A percentile compares a stretch with the other conserved stretches of the same genome.
phyloP scores from a whole-genome alignment of 2,888 invertebrate species.

The Eupithecia pulchellata region DNA sequence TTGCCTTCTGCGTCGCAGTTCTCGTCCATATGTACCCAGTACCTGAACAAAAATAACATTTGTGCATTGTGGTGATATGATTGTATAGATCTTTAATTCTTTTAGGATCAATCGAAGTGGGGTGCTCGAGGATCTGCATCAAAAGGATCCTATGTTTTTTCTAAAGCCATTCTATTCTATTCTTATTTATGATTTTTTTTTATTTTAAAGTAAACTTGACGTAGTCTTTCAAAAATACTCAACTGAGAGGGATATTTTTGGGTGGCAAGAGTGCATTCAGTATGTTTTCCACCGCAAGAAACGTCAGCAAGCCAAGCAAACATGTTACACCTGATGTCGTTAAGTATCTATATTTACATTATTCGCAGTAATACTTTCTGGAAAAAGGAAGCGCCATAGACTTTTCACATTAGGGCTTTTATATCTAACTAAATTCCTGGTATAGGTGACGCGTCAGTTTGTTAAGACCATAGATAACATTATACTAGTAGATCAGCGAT shows the following conservation, averaged over 20 bases:
- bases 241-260: background rate
- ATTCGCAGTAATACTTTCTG: background rate
- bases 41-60: conserved; percentile 80
- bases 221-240: too few relatives aligned
- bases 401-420: too few relatives aligned
- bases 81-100: background rate
- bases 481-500: too few relatives aligned
- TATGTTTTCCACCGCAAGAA: background rate
- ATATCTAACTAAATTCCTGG: too few relatives aligned
- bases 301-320: too few relatives aligned
- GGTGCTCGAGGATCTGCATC: background rate
- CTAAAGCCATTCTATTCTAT: too few relatives aligned
- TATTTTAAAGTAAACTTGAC: background rate
- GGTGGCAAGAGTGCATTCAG: background rate
- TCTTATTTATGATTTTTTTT: too few relatives aligned
- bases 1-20: conserved; percentile 97
- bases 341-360: background rate
- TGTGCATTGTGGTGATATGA: background rate
- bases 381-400: background rate
- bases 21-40: conserved; percentile 96
- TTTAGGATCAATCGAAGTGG: background rate
- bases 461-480: too few relatives aligned
- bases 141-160: background rate
- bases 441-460: too few relatives aligned
- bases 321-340: background rate